Evolutionary conservation across 2,113 vertebrate species (phyloP).

Genomic region (Coturnix japonica): DNA sequence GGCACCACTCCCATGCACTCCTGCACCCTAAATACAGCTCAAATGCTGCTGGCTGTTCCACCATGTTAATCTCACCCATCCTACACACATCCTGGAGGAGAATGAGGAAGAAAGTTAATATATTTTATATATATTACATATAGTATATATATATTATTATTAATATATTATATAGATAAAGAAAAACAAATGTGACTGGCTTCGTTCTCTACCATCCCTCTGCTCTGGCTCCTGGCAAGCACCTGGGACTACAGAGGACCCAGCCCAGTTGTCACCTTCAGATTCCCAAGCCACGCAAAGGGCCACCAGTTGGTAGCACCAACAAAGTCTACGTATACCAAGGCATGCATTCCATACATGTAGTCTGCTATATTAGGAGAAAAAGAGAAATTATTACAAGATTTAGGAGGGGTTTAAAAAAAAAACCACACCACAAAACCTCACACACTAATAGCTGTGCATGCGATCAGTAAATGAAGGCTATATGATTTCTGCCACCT

Average conservation of each 20-base stretch:
- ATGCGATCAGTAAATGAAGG: background rate
- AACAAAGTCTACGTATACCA: background rate
- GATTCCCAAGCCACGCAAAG: background rate
- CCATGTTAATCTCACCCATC: background rate
- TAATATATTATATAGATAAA: background rate
- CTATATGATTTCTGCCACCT: background rate
- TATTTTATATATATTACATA: no score
- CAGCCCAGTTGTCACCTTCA: background rate
- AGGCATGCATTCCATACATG: background rate
- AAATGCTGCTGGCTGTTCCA: background rate
- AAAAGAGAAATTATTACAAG: background rate
- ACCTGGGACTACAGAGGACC: background rate
- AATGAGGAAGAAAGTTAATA: background rate
- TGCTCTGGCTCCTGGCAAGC: background rate
- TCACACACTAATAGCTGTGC: background rate
- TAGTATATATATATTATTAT: no score
- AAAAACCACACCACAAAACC: background rate
- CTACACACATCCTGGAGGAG: fast-evolving
- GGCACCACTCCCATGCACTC: background rate
- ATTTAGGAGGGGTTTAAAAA: background rate
- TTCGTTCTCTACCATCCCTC: background rate
- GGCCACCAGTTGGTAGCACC: background rate
- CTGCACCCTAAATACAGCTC: background rate
- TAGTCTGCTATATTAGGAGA: background rate
- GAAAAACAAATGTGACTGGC: background rate